Evolutionary conservation across 2,797 vertebrate species (phyloP).

Genomic region (Myotis myotis): DNA sequence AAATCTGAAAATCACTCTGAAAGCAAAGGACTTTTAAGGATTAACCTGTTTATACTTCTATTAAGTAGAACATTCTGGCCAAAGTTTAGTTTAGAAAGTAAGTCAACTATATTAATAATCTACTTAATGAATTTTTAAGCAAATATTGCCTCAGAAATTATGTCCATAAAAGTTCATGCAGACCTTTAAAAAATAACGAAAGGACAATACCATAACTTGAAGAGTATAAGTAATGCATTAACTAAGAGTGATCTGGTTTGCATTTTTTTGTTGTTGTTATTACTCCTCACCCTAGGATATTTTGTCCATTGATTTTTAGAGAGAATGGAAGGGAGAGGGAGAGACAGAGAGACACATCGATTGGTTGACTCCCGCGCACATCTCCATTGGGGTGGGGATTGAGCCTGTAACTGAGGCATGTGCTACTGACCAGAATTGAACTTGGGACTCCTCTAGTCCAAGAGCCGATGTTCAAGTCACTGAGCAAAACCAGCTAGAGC

Average conservation of each 20-base stretch:
- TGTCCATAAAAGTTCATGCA: background rate
- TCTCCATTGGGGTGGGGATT: too few relatives aligned
- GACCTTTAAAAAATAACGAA: background rate
- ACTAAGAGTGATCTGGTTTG: background rate
- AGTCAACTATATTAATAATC: background rate
- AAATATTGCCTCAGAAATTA: constrained; percentile 34
- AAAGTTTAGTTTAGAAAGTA: constrained; percentile 11
- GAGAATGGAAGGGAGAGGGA: too few relatives aligned
- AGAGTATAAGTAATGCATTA: background rate
- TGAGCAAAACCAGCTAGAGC: too few relatives aligned
- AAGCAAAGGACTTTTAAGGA: background rate
- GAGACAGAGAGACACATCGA: too few relatives aligned
- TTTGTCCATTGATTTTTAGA: too few relatives aligned
- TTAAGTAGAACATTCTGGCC: background rate
- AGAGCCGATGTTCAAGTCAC: too few relatives aligned
- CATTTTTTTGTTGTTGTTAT: too few relatives aligned
- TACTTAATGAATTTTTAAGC: constrained; percentile 21
- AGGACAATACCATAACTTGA: background rate
- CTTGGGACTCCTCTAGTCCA: too few relatives aligned
- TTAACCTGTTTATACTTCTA: background rate
- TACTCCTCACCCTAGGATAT: too few relatives aligned
- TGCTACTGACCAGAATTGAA: too few relatives aligned
- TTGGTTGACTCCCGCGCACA: too few relatives aligned
- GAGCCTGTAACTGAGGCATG: too few relatives aligned
- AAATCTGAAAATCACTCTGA: constrained; percentile 33